Conservation (phyloP, 2,797 vertebrate species). For the Poecilia gillii region DNA sequence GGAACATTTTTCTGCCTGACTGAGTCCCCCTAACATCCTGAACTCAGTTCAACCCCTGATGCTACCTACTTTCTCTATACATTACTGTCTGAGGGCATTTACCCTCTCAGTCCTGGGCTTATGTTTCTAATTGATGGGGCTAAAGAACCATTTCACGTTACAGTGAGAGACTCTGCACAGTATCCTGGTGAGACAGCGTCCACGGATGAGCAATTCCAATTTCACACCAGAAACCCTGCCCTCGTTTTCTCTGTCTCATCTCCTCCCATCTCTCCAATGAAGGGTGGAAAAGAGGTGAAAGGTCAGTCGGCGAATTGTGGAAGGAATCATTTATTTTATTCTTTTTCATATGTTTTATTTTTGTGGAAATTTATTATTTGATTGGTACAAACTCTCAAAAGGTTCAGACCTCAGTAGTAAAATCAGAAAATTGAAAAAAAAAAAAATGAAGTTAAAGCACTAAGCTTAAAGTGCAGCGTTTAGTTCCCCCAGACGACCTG, state of each 20-base stretch:
- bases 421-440: neutral
- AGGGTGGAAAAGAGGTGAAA: constrained; percentile 65
- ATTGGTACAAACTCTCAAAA: neutral
- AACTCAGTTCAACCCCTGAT: constrained; percentile 52
- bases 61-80: constrained; percentile 52
- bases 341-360: neutral
- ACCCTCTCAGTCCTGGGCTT: constrained; percentile 53
- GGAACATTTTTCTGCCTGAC: constrained; percentile 68
- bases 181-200: constrained; percentile 63
- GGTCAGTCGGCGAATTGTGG: constrained; percentile 30
- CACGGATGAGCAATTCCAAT: constrained; percentile 78
- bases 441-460: neutral
- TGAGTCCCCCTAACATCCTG: constrained; percentile 58
- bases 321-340: constrained; percentile 5
- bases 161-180: constrained; percentile 64
- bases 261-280: constrained; percentile 51
- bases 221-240: constrained; percentile 71
- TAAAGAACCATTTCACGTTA: constrained; percentile 58
- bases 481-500: neutral
- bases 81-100: constrained; percentile 64
- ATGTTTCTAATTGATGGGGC: constrained; percentile 60
- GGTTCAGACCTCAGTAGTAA: neutral
- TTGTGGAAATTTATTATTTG: neutral
- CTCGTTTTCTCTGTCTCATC: constrained; percentile 56
- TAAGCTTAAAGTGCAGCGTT: neutral